Conservation (phyloP, 2,797 vertebrate species). For the Crypturellus tataupa region DNA sequence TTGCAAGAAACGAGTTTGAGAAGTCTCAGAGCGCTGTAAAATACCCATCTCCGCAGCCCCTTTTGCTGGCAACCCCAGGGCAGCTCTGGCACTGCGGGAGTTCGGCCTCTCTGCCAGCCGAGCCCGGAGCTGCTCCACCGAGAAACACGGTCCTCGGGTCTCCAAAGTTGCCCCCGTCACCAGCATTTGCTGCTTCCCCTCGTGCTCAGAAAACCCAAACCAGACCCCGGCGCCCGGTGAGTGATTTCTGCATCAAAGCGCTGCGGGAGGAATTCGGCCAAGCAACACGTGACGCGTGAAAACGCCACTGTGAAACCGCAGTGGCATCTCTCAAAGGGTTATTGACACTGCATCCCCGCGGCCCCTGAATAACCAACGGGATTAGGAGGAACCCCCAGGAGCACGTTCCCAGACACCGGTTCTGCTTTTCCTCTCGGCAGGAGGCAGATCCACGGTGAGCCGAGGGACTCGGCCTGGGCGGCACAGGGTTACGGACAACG, state of each 20-base stretch:
- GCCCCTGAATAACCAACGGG: background rate
- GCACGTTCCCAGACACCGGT: background rate
- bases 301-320: background rate
- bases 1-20: background rate
- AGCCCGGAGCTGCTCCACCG: too few species aligned
- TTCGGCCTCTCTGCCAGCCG: too few species aligned
- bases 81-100: too few species aligned
- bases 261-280: fast-evolving
- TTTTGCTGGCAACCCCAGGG: background rate
- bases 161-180: background rate
- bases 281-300: background rate
- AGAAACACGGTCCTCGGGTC: too few species aligned
- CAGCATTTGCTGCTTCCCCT: background rate
- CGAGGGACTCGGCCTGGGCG: background rate
- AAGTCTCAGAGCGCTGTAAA: background rate
- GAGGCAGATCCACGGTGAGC: background rate
- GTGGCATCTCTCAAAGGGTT: background rate
- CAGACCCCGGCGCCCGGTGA: background rate
- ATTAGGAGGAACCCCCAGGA: background rate
- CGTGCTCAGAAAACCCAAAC: background rate
- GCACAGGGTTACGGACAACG: background rate
- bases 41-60: background rate
- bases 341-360: background rate
- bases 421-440: background rate
- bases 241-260: background rate